Evolutionary conservation across 2,797 vertebrate genomes (phyloP).

Genomic region (Menidia menidia): DNA sequence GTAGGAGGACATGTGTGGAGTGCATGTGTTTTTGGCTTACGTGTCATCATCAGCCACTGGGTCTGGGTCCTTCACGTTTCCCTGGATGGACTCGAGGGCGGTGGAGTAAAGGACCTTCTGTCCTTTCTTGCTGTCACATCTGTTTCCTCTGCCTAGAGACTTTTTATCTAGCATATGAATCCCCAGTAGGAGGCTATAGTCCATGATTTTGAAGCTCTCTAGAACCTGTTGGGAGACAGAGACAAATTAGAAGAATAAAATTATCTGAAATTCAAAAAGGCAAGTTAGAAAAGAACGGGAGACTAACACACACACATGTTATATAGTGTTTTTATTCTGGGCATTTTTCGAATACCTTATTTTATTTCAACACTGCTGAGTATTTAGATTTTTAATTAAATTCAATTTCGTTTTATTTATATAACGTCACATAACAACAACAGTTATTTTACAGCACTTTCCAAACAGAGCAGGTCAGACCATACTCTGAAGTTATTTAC

Average conservation of each 20-base stretch:
- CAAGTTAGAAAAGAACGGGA: not conserved
- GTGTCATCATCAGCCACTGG: conserved; percentile 86
- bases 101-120: conserved; percentile 97
- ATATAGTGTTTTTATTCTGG: too few species aligned
- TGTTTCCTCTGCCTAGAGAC: conserved; percentile 76
- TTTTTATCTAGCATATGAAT: conserved; percentile 77
- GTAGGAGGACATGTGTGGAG: too few species aligned
- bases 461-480: too few species aligned
- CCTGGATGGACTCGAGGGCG: conserved; percentile 95
- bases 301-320: not conserved
- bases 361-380: too few species aligned
- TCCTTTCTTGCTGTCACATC: conserved; percentile 86
- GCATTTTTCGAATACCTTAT: too few species aligned
- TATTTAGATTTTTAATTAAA: too few species aligned
- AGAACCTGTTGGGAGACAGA: conserved; percentile 83
- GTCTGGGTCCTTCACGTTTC: conserved; percentile 86
- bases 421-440: too few species aligned
- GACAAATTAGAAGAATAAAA: not conserved
- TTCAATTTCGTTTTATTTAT: too few species aligned
- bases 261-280: too few species aligned
- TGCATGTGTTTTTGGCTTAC: conserved; percentile 77
- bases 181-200: conserved; percentile 90
- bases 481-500: too few species aligned
- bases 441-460: too few species aligned
- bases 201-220: conserved; percentile 99